Evolutionary conservation across 2,888 invertebrate genomes (phyloP), one percentile per base, ranked within the genome.

Genomic region (Agonopterix heracliana): DNA sequence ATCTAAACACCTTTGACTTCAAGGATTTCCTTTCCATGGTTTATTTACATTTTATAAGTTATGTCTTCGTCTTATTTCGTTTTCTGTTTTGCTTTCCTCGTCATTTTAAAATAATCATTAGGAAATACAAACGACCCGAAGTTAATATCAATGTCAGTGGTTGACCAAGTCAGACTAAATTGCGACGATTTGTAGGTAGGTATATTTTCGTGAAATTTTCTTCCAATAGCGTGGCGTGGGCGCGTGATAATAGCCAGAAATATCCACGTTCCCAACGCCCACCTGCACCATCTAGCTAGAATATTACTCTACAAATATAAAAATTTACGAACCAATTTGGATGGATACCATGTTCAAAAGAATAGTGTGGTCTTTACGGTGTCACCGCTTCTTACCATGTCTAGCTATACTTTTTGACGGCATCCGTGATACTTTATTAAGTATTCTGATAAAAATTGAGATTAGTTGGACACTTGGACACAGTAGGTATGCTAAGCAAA

Each of bases 171-270:
- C 62, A 57, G 60, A 65, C 64, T 71, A 68, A 71, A 78, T 74
- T 75, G 75, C 74, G 74, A 73, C 76, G 72, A 67, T 67, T 0
- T 26, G 26, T 26, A 7, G 26, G 17, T 17, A 17, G 17, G 68
- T 81, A 44, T 53, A 82, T 81, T 82, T 82, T 78, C 68, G 74
- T 77, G 77, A 76, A 68, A 78, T 77, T 81, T 82, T 81, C 78
- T 80, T 79, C 80, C 78, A 79, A 81, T 81, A 77, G 74, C 74
- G 64, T 50, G 59, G 71, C 76, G 83, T 82, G 77, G 83, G 83
- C 64, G 82, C 77, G 70, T 74, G 80, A 81, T 81, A 81, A 82
- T 78, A 70, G 68, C 73, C 75, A 76, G 66, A 82, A 86, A 85
- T 84, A 85, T 78, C 71, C 71, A 76, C 79, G 80, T 70, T 79